phyloP scores from a whole-genome alignment of 2,797 vertebrate genomes.

The Pachyuromys duprasi region DNA sequence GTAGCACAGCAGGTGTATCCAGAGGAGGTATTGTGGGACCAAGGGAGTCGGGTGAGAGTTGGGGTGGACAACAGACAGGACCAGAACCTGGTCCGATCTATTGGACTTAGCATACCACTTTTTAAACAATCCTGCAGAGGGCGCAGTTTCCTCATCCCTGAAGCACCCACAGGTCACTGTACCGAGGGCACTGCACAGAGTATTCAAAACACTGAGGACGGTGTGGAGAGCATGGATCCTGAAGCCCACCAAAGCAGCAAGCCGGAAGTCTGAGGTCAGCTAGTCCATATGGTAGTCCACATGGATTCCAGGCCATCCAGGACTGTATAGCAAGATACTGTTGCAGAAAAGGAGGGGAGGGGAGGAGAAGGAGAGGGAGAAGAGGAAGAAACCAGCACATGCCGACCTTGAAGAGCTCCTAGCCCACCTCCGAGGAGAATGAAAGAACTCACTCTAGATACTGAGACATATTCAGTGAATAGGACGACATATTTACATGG shows the following conservation, averaged over 20 bases:
- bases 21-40: background rate
- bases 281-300: too few species aligned
- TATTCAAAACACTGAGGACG: background rate
- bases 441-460: background rate
- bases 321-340: background rate
- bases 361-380: too few species aligned
- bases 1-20: background rate
- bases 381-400: too few species aligned
- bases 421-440: background rate
- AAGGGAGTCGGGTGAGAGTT: background rate
- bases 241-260: background rate
- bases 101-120: background rate
- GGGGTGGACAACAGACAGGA: background rate
- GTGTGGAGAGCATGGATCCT: background rate
- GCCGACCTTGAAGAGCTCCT: background rate
- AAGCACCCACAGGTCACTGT: background rate
- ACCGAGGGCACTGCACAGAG: background rate
- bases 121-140: constrained; percentile 65
- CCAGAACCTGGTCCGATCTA: background rate
- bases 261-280: background rate
- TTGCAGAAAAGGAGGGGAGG: background rate
- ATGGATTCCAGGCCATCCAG: background rate
- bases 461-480: background rate
- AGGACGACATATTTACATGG: background rate
- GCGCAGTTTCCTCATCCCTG: constrained; percentile 12